Evolutionary conservation across 2,113 vertebrate species (phyloP).

Genomic region (Pithys albifrons): DNA sequence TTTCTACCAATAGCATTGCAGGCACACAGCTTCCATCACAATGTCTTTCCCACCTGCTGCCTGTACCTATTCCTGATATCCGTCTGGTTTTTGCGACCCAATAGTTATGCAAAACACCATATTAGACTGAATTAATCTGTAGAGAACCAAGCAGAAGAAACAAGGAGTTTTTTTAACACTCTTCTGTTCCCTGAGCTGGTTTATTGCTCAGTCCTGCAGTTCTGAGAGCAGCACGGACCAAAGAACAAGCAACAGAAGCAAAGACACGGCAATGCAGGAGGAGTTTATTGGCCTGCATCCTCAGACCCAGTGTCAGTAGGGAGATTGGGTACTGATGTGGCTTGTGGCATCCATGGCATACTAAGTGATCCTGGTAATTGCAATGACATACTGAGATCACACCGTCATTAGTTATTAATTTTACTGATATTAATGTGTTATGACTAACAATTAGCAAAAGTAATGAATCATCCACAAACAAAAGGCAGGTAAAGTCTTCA

Average conservation of each 20-base stretch:
- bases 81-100: background rate
- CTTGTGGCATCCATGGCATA: background rate
- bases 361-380: background rate
- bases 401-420: background rate
- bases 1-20: background rate
- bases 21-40: background rate
- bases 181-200: background rate
- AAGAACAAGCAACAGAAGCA: background rate
- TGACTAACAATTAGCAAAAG: background rate
- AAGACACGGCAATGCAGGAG: background rate
- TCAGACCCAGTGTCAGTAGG: background rate
- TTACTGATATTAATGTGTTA: background rate
- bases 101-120: background rate
- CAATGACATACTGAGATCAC: background rate
- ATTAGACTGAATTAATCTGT: background rate
- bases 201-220: background rate
- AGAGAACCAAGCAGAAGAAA: background rate
- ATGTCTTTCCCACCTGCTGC: background rate
- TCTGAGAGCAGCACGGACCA: background rate
- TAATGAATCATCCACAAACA: background rate
- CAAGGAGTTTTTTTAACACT: rapidly evolving
- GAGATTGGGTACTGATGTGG: background rate
- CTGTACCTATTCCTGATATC: background rate
- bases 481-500: background rate
- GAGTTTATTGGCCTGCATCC: background rate